Conservation (phyloP, 2,113 vertebrate genomes). For the Neotragus pygmaeus region DNA sequence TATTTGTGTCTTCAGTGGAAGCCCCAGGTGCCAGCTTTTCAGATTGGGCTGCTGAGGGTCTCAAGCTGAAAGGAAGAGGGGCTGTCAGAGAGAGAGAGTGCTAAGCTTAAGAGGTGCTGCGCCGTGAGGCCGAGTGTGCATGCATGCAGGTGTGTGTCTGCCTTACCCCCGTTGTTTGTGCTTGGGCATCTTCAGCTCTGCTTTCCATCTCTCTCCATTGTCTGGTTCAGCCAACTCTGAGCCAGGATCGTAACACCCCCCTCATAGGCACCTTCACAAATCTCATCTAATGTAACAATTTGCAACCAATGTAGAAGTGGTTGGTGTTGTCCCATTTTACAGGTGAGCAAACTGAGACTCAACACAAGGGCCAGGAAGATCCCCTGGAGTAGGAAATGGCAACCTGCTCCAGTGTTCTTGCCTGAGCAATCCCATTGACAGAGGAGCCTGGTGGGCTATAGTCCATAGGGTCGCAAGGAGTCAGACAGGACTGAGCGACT, state of each 20-base stretch:
- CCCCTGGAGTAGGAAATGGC: neutral
- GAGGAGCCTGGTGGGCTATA: neutral
- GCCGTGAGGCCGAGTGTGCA: neutral
- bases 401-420: neutral
- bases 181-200: neutral
- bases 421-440: neutral
- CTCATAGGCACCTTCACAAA: neutral
- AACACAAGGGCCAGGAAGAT: neutral
- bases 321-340: neutral
- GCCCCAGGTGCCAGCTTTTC: no score
- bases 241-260: neutral
- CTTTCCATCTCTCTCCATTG: neutral
- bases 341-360: neutral
- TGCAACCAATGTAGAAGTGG: neutral
- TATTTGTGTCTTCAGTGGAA: neutral
- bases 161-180: no score
- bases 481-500: neutral
- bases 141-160: neutral
- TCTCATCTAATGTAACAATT: neutral
- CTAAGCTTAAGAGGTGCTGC: neutral
- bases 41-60: neutral
- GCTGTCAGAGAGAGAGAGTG: neutral
- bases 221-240: neutral
- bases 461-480: neutral
- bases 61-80: neutral